These are phyloP conservation scores for Drosophila melanica DNA, from an alignment of 1,140 invertebrate species.

Conservation along the genomic window DNA sequence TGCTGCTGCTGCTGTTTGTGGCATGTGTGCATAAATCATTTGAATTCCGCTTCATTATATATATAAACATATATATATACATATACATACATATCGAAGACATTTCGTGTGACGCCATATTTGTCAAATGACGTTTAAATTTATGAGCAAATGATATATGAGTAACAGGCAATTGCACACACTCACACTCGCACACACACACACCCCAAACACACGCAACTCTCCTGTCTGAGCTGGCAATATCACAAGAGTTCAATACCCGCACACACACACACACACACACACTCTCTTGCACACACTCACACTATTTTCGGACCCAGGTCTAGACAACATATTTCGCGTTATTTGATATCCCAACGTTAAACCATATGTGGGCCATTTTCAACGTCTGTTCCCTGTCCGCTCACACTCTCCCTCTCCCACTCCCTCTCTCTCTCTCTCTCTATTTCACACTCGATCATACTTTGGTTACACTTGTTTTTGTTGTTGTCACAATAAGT, in stretches of 20 bases:
- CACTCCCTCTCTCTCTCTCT: background rate
- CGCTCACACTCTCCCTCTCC: background rate
- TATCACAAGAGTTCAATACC: slow-evolving; percentile 42
- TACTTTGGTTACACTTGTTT: slow-evolving; percentile 21
- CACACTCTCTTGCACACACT: slow-evolving; percentile 1
- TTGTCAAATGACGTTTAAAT: slow-evolving; percentile 73
- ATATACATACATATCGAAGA: slow-evolving; percentile 36
- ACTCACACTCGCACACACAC: slow-evolving; percentile 4
- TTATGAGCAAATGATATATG: slow-evolving; percentile 57
- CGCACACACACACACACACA: slow-evolving; percentile 31
- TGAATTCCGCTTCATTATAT: slow-evolving; percentile 36
- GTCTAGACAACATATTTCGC: slow-evolving; percentile 57
- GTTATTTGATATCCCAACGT: slow-evolving; percentile 54
- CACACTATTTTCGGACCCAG: background rate
- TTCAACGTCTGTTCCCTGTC: slow-evolving; percentile 14
- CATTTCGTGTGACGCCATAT: slow-evolving; percentile 65
- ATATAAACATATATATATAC: background rate
- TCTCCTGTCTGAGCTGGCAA: slow-evolving; percentile 1
- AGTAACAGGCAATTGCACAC: slow-evolving; percentile 28
- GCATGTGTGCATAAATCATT: slow-evolving; percentile 48
- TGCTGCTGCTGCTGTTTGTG: slow-evolving; percentile 1
- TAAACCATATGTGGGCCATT: slow-evolving; percentile 32
- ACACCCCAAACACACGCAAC: slow-evolving; percentile 3
- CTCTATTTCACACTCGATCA: background rate
- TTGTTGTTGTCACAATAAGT: slow-evolving; percentile 12